Conservation (phyloP, 2,888 invertebrate genomes). For the Eilema sororculum region DNA sequence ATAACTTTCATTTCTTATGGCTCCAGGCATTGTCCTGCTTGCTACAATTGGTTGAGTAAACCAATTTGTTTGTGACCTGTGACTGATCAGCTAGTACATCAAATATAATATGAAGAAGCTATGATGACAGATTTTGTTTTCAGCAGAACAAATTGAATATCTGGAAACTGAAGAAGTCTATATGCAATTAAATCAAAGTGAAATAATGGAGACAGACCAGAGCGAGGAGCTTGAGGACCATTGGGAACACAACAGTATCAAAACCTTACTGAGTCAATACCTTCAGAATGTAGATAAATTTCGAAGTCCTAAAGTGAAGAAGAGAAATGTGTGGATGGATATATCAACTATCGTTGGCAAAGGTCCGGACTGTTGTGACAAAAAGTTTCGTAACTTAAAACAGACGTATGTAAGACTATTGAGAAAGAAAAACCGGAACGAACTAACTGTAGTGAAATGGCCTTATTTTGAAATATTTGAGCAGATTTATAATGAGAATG, state of each 20-base stretch:
- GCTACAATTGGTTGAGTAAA: slow-evolving; percentile 20
- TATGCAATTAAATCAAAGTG: slow-evolving; percentile 68
- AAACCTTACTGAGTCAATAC: slow-evolving; percentile 70
- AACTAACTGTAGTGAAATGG: slow-evolving; percentile 74
- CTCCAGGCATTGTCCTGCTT: not conserved
- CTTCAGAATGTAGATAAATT: slow-evolving; percentile 77
- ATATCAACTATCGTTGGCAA: slow-evolving; percentile 73
- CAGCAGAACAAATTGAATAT: slow-evolving; percentile 69
- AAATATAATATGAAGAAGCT: slow-evolving; percentile 18
- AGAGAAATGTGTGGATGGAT: slow-evolving; percentile 80
- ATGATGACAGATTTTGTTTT: slow-evolving; percentile 59
- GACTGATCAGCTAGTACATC: slow-evolving; percentile 16
- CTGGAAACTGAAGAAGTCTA: slow-evolving; percentile 69
- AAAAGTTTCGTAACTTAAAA: slow-evolving; percentile 81
- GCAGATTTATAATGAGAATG: slow-evolving; percentile 75
- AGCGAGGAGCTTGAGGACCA: slow-evolving; percentile 76
- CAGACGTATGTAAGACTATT: slow-evolving; percentile 78
- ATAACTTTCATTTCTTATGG: not conserved
- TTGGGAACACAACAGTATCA: slow-evolving; percentile 75
- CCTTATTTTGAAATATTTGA: slow-evolving; percentile 81
- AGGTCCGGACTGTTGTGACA: slow-evolving; percentile 78
- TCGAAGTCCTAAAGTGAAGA: slow-evolving; percentile 79
- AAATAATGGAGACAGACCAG: slow-evolving; percentile 66
- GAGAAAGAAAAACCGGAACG: slow-evolving; percentile 72
- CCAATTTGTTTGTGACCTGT: slow-evolving; percentile 26